These are phyloP conservation scores for Branchipolynoe longqiensis DNA, from an alignment of 2,888 invertebrate genomes.

Conservation along the genomic window DNA sequence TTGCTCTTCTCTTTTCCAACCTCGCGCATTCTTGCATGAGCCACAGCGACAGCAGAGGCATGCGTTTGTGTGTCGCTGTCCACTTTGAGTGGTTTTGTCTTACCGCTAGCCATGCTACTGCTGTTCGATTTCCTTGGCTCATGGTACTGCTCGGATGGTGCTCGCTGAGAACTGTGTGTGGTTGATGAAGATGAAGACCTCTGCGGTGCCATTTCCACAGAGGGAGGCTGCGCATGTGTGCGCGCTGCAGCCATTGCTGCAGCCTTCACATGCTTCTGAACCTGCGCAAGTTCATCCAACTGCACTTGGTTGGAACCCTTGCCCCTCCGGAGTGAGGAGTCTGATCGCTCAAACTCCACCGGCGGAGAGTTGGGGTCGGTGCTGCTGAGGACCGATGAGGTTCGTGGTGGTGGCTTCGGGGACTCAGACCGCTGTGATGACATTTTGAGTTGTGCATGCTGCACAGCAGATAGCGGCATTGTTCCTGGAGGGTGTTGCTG, in stretches of 20 bases:
- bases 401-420: not conserved
- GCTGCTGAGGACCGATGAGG: not conserved
- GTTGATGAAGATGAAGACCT: conserved; percentile 47
- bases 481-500: not conserved
- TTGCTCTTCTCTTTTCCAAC: conserved; percentile 60
- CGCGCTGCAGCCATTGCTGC: conserved; percentile 54
- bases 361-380: too few relatives aligned
- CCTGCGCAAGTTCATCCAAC: conserved; percentile 4
- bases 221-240: not conserved
- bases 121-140: conserved; percentile 18
- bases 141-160: conserved; percentile 4
- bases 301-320: conserved; percentile 41
- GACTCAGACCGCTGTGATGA: not conserved
- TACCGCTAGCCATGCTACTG: not conserved
- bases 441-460: conserved; percentile 1
- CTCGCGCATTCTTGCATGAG: conserved; percentile 21
- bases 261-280: conserved; percentile 24
- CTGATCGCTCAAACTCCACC: conserved; percentile 21
- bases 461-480: not conserved
- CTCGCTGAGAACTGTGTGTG: conserved; percentile 22
- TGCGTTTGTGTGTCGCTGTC: conserved; percentile 68
- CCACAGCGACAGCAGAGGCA: conserved; percentile 58
- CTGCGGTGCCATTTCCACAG: conserved; percentile 7
- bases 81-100: conserved; percentile 61
- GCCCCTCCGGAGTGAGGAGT: conserved; percentile 9